A percentile compares a stretch with the other conserved stretches of the same genome.
phyloP scores from a whole-genome alignment of 2,113 vertebrate species.

The Amblyopsis rosae region DNA sequence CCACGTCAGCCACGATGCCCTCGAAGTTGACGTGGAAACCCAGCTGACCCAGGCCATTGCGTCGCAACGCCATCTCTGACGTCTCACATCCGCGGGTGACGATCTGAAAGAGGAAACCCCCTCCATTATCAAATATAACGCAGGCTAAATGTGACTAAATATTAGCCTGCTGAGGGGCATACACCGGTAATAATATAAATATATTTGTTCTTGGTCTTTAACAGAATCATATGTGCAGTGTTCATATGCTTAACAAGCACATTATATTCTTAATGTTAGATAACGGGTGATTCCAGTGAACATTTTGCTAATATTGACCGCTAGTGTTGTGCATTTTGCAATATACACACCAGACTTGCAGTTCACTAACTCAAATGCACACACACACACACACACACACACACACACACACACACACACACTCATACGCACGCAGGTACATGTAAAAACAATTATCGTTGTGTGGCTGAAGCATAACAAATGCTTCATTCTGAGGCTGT shows the following conservation, averaged over 20 bases:
- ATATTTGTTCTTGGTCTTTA: too few relatives aligned
- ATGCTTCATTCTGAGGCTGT: constrained; percentile 13
- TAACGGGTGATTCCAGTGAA: too few relatives aligned
- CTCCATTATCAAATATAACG: too few relatives aligned
- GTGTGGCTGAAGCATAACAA: constrained; percentile 9
- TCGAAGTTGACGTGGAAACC: constrained; percentile 98
- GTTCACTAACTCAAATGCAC: too few relatives aligned
- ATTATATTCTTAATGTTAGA: too few relatives aligned
- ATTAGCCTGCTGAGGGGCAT: not conserved
- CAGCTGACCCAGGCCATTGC: constrained; percentile 92
- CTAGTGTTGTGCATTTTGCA: too few relatives aligned
- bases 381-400: constrained; percentile 4
- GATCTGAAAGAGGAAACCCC: constrained; percentile 74
- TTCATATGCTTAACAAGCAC: not conserved
- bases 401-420: constrained; percentile 5
- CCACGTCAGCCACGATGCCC: constrained; percentile 95
- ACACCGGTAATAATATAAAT: constrained; percentile 8
- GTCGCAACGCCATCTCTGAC: constrained; percentile 88
- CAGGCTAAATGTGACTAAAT: too few relatives aligned
- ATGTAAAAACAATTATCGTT: constrained; percentile 10
- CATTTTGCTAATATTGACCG: too few relatives aligned
- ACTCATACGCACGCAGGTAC: not conserved
- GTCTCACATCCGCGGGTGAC: constrained; percentile 93
- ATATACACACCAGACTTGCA: too few relatives aligned
- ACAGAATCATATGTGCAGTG: not conserved